A percentile compares a stretch with the other conserved stretches of the same genome.
These are phyloP conservation scores for Trachelus troglodyta DNA, from an alignment of 2,888 invertebrate genomes.

Conservation along the genomic window DNA sequence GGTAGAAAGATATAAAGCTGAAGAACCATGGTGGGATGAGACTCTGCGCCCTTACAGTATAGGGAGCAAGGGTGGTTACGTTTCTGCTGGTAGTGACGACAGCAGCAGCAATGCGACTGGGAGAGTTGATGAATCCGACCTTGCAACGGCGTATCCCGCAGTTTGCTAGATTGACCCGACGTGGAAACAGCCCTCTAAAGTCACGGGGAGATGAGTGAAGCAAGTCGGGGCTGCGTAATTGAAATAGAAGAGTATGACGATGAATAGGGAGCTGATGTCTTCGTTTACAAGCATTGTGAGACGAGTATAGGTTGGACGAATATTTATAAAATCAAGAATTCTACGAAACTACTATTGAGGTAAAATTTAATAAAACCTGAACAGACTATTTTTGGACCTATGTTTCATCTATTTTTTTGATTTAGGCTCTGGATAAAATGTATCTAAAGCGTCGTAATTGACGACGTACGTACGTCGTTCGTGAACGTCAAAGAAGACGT, in stretches of 20 bases:
- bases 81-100: neutral
- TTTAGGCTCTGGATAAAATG: neutral
- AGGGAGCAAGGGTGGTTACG: slow-evolving; percentile 8
- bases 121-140: slow-evolving; percentile 19
- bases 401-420: neutral
- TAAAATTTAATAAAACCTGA: neutral
- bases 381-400: neutral
- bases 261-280: slow-evolving; percentile 31
- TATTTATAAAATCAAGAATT: neutral
- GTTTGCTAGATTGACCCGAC: slow-evolving; percentile 9
- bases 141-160: neutral
- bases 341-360: neutral
- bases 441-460: neutral
- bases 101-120: neutral
- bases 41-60: neutral
- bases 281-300: slow-evolving; percentile 37
- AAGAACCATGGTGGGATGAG: slow-evolving; percentile 3
- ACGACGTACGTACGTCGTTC: neutral
- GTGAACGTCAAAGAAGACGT: neutral
- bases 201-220: slow-evolving; percentile 25
- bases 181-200: slow-evolving; percentile 21
- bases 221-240: slow-evolving; percentile 31
- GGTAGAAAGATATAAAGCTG: slow-evolving; percentile 26
- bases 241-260: slow-evolving; percentile 34
- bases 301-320: neutral